Conservation (phyloP, 2,113 vertebrate species). For the Porphyrio hochstetteri region DNA sequence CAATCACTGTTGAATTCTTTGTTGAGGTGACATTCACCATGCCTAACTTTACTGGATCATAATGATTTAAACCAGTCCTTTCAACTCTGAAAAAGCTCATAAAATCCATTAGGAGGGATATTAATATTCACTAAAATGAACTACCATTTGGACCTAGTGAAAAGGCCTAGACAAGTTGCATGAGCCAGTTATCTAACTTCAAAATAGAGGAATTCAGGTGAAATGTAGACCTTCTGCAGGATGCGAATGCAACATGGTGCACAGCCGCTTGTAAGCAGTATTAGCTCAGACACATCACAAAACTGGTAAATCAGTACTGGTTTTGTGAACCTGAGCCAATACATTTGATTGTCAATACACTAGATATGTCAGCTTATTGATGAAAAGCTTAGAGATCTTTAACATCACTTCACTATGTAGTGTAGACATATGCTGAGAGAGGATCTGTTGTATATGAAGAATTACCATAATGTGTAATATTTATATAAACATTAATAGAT, state of each 20-base stretch:
- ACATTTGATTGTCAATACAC: not conserved
- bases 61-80: not conserved
- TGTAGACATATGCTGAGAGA: not conserved
- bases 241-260: not conserved
- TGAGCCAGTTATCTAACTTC: not conserved
- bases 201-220: not conserved
- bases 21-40: not conserved
- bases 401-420: not conserved
- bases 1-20: not conserved
- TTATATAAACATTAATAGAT: not conserved
- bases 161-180: not conserved
- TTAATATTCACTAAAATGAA: not conserved
- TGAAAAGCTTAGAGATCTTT: not conserved
- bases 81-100: not conserved
- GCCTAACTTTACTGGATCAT: not conserved
- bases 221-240: not conserved
- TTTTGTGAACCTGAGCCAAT: not conserved
- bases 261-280: not conserved
- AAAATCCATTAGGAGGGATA: not conserved
- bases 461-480: not conserved
- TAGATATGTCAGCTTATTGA: not conserved
- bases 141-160: not conserved
- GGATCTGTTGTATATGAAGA: not conserved
- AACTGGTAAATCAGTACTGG: not conserved
- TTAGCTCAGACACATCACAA: not conserved